A percentile compares a stretch with the other conserved stretches of the same genome.
Conservation (phyloP, 1,140 invertebrate genomes). For the Cydia fagiglandana region DNA sequence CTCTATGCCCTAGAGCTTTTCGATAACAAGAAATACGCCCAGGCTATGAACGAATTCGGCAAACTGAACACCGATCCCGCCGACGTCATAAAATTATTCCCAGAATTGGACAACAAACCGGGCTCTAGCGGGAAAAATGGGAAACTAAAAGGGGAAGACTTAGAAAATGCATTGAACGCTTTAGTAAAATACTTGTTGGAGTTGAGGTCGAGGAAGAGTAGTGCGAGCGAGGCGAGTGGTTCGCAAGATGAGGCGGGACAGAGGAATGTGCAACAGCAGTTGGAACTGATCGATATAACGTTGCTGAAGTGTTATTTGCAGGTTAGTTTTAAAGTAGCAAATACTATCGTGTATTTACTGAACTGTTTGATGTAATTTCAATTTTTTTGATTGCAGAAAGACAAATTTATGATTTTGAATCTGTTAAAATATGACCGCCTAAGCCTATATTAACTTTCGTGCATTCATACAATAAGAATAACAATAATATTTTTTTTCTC, state of each 20-base stretch:
- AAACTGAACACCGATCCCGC: conserved; percentile 94
- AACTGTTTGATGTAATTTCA: too few species aligned
- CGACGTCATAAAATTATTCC: conserved; percentile 96
- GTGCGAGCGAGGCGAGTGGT: conserved; percentile 49
- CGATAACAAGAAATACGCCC: conserved; percentile 90
- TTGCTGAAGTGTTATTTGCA: conserved; percentile 97
- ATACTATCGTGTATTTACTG: too few species aligned
- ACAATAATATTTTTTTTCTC: too few species aligned
- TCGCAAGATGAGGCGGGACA: conserved; percentile 66
- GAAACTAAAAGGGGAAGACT: conserved; percentile 87
- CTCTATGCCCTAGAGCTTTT: conserved; percentile 95
- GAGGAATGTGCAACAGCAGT: conserved; percentile 81
- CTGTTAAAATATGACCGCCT: too few species aligned
- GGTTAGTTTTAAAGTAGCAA: conserved; percentile 73
- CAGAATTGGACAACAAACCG: conserved; percentile 88
- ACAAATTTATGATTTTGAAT: too few species aligned
- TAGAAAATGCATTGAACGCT: conserved; percentile 93
- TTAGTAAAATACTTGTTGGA: conserved; percentile 94
- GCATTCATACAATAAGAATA: too few species aligned
- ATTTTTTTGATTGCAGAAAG: too few species aligned
- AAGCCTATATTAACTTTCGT: too few species aligned
- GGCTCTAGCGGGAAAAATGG: conserved; percentile 51
- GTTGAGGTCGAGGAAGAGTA: conserved; percentile 82
- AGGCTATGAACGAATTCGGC: conserved; percentile 94
- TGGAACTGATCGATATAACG: conserved; percentile 98